Conservation (phyloP, 2,888 invertebrate species). For the Tipula lateralis region DNA sequence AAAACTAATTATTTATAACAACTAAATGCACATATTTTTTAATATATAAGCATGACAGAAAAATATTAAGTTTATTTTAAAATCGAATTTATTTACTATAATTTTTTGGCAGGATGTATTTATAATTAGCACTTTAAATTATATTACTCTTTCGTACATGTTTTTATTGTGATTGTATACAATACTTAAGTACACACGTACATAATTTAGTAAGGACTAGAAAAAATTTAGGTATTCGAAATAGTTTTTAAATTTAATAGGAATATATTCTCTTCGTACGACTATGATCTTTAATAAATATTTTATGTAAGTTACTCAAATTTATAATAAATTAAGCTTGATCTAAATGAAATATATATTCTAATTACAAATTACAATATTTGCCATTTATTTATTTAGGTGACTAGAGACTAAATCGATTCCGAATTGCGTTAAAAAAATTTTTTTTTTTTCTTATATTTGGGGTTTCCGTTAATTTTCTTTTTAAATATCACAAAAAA, state of each 20-base stretch:
- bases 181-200: not conserved
- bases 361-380: not conserved
- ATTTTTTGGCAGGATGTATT: constrained; percentile 2
- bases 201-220: not conserved
- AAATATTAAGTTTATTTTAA: not conserved
- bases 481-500: constrained; percentile 6
- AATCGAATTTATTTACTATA: not conserved
- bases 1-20: not conserved
- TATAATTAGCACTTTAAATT: constrained; percentile 19
- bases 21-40: not conserved
- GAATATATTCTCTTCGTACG: not conserved
- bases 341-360: not conserved
- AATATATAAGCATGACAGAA: not conserved
- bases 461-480: not conserved
- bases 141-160: not conserved
- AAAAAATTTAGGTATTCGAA: not conserved
- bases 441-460: not conserved
- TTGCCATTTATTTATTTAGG: not conserved
- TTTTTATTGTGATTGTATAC: not conserved
- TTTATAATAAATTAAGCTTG: not conserved
- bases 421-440: not conserved
- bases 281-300: not conserved
- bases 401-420: not conserved
- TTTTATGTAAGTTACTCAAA: not conserved
- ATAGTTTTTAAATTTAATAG: not conserved